Base-by-base conservation (phyloP, 1,140 invertebrate species). In the Agrypnia vestita region DNA sequence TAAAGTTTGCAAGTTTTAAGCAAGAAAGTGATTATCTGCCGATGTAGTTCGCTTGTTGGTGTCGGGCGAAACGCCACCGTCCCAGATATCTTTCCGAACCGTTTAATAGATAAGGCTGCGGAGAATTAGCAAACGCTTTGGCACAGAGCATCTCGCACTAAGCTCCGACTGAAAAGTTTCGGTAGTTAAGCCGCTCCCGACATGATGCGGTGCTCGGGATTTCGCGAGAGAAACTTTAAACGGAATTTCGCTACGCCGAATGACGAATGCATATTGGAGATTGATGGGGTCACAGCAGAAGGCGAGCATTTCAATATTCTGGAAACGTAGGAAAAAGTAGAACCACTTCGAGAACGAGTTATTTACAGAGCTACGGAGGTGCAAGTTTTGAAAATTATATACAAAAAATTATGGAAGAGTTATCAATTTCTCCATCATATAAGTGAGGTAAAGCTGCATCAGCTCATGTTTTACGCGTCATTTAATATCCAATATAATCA, bases 31-130 rank as follows among this genome's bases (percentile, higher is more conserved):
- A 80, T 80, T 80, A 83, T 83, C 78, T 77, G 61, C 73, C 74
- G 59, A 82, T 76, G 73, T 80, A 72, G 81, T 76, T 73, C 64
- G 44, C 56, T 59, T 62, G 51, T 82, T 77, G 77, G 77, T 76
- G 71, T 46, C 35, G 35, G 79, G 11, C 13, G 49, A 49, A n/a
- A 35, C 80, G 44, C 51, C 74, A 59, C 55, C 64, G 53, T 15
- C 10, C 75, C 49, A 62, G 67, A 71, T 80, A 83, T 83, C 82
- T 83, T 83, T 83, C 82, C 82, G 79, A 83, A 83, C 82, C 79
- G 82, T 83, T 83, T 83, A 83, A 83, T 83, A 83, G 82, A 83
- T 83, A 83, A 83, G 82, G 78, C 64, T 74, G 81, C 73, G 44
- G 81, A 6, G 82, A 83, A 83, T 83, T 83, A 83, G 82, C 82